Percentiles rank a stretch among this genome's conserved stretches.
phyloP scores from a whole-genome alignment of 2,113 vertebrate genomes.

The Aldabrachelys gigantea region DNA sequence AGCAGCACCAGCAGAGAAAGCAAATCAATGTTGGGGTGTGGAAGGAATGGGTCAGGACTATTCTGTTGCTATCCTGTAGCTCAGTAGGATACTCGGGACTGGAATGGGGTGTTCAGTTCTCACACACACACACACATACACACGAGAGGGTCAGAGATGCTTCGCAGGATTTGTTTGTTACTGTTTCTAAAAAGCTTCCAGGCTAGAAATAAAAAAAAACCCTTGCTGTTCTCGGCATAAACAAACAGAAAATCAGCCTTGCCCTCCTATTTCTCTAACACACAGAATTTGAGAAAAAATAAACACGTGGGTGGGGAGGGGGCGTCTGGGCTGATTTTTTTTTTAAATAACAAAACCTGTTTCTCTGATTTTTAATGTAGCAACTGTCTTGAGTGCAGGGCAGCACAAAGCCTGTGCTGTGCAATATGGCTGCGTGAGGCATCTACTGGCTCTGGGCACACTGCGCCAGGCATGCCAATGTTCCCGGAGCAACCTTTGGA shows the following conservation, averaged over 20 bases:
- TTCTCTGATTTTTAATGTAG: accelerated
- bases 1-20: neutral
- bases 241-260: neutral
- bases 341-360: neutral
- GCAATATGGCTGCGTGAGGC: neutral
- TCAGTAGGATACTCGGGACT: neutral
- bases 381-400: accelerated
- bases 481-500: neutral
- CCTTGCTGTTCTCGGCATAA: neutral
- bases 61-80: neutral
- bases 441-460: neutral
- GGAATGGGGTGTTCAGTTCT: neutral
- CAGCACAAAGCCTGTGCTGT: accelerated
- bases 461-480: neutral
- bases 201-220: neutral
- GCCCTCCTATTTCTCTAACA: neutral
- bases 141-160: neutral
- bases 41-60: neutral
- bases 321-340: neutral
- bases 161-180: neutral
- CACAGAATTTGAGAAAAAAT: neutral
- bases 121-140: no score
- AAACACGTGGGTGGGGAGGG: neutral
- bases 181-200: neutral
- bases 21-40: neutral